Base-by-base conservation (phyloP, 2,888 invertebrate species). In the Rhagium mordax region DNA sequence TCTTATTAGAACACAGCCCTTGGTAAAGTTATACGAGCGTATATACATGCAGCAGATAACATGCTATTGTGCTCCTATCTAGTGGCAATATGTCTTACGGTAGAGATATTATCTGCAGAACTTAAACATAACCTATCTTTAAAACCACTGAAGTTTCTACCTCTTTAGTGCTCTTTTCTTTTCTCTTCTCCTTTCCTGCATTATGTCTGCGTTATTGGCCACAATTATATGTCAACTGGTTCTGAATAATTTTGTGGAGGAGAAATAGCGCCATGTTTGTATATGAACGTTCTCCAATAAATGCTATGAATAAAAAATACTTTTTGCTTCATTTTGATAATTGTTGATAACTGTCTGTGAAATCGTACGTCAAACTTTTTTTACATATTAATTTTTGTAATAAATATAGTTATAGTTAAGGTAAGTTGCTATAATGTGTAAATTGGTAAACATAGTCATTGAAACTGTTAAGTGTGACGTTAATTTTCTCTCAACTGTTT, bases 51-150 rank as follows among this genome's bases (percentile, higher is more conserved):
- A 82, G 78, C 82, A 85, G 85, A 85, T 85, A 85, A 85, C 84
- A 84, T 83, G 84, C 85, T 83, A 85, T 86, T 86, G 85, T 86
- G 81, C 83, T 84, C 81, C 83, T 85, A 85, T 86, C 86, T 86
- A 80, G 80, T 81, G 83, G 85, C 85, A 85, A 85, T 86, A 85
- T 86, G 85, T 86, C 86, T 86, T 86, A 83, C 82, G 80, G 80
- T 75, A 70, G 76, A 83, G 86, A 85, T 86, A 83, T 84, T 81
- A 85, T 86, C 86, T 83, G 74, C 72, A 79, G 83, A 84, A 86
- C 83, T 85, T 85, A 83, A 84, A 83, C 84, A 84, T 85, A 83
- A 83, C 83, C 82, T 83, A 84, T 81, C 81, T 80, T 82, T 82
- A 80, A 82, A 84, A 84, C 83, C 78, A 79, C 79, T 79, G 76